Conservation (phyloP, 2,113 vertebrate genomes). For the Sinocyclocheilus grahami region DNA sequence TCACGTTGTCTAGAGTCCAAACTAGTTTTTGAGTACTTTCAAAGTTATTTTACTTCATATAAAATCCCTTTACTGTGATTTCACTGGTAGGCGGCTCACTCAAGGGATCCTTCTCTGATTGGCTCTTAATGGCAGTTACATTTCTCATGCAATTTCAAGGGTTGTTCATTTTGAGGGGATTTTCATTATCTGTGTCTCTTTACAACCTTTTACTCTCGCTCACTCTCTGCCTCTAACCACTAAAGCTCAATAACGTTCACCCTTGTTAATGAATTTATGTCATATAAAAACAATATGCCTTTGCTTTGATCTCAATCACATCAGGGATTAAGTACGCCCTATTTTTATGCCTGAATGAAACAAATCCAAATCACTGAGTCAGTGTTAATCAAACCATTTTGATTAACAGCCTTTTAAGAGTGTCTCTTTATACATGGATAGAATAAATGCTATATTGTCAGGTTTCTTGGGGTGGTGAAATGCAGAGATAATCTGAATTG, state of each 20-base stretch:
- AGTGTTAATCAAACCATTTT: background rate
- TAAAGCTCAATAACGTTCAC: background rate
- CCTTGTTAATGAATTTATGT: background rate
- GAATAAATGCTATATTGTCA: background rate
- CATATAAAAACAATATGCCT: background rate
- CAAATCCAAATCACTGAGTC: background rate
- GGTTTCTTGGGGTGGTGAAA: background rate
- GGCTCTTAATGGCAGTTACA: background rate
- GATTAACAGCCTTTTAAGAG: background rate
- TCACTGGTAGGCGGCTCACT: background rate
- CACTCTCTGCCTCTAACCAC: background rate
- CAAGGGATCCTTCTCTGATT: constrained; percentile 20
- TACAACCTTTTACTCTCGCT: background rate
- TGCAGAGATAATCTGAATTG: constrained; percentile 13
- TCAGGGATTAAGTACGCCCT: background rate
- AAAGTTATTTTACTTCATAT: background rate
- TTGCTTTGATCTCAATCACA: constrained; percentile 22
- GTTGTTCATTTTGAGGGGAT: background rate
- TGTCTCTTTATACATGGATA: background rate
- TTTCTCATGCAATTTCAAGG: constrained; percentile 8
- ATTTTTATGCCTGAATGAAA: background rate
- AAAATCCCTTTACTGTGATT: background rate
- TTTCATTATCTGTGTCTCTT: constrained; percentile 7
- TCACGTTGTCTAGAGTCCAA: background rate
- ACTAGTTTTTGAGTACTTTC: background rate